phyloP scores from a whole-genome alignment of 2,797 vertebrate genomes.

The Tarsius wallacei region DNA sequence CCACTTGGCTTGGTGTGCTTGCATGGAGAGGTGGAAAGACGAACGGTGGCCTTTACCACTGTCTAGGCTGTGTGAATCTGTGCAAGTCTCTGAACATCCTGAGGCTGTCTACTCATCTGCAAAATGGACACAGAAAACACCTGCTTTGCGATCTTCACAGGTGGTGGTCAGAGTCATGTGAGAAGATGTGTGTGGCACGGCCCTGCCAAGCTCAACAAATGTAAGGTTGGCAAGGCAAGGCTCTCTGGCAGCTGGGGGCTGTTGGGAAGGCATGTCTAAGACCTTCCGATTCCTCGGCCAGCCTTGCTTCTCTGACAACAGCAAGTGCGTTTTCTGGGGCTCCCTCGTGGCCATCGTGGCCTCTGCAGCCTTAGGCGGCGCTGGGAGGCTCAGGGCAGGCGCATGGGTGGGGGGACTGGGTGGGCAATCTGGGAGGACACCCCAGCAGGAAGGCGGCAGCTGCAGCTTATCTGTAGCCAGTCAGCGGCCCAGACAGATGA shows the following conservation, averaged over 20 bases:
- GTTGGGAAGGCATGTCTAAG: rapidly evolving
- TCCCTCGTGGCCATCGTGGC: rapidly evolving
- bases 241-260: not conserved
- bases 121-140: slow-evolving; percentile 77
- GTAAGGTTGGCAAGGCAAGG: rapidly evolving
- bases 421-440: slow-evolving; percentile 53
- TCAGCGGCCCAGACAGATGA: slow-evolving; percentile 82
- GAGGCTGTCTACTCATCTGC: slow-evolving; percentile 79
- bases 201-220: rapidly evolving
- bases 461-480: slow-evolving; percentile 82
- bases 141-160: slow-evolving; percentile 62
- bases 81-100: slow-evolving; percentile 64
- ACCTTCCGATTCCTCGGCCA: not conserved
- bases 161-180: slow-evolving; percentile 51
- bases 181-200: not conserved
- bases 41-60: not conserved
- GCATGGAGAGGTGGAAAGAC: not conserved
- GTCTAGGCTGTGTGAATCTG: slow-evolving; percentile 43
- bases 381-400: rapidly evolving
- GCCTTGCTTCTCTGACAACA: not conserved
- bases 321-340: not conserved
- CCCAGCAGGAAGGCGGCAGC: slow-evolving; percentile 62
- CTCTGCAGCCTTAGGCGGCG: rapidly evolving
- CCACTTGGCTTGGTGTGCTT: not conserved
- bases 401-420: not conserved